These are phyloP conservation scores for Laspeyria flexula DNA, from an alignment of 2,888 invertebrate genomes.

Conservation along the genomic window DNA sequence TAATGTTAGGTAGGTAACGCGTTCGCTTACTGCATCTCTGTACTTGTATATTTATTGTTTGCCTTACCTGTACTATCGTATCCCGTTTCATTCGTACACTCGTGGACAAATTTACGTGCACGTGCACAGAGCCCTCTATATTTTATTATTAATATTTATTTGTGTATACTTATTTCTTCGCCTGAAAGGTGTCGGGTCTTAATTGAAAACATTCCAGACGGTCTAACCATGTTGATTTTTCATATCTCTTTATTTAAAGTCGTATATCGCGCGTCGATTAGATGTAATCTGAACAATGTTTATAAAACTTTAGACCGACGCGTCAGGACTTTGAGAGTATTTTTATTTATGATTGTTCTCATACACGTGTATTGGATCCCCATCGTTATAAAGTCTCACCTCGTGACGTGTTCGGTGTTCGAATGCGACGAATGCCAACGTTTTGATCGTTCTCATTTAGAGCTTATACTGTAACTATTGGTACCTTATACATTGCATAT, in stretches of 20 bases:
- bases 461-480: conserved; percentile 75
- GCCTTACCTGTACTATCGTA: conserved; percentile 50
- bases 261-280: conserved; percentile 55
- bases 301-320: conserved; percentile 66
- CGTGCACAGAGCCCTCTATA: conserved; percentile 36
- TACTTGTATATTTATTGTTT: conserved; percentile 60
- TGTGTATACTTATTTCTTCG: conserved; percentile 67
- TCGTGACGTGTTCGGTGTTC: conserved; percentile 33
- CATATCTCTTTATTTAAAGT: conserved; percentile 52
- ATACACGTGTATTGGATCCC: conserved; percentile 26
- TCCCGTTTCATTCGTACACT: conserved; percentile 37
- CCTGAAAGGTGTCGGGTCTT: conserved; percentile 85
- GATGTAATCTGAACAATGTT: conserved; percentile 78
- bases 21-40: conserved; percentile 74
- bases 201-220: conserved; percentile 82
- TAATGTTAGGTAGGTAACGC: conserved; percentile 81
- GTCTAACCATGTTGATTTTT: conserved; percentile 80
- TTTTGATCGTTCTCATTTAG: conserved; percentile 69
- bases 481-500: conserved; percentile 79
- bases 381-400: conserved; percentile 34
- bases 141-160: conserved; percentile 55
- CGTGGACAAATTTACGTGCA: conserved; percentile 19
- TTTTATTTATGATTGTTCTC: conserved; percentile 32
- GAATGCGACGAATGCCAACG: conserved; percentile 55
- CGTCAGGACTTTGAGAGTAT: conserved; percentile 38